These are phyloP conservation scores for Bimastos eiseni DNA, from an alignment of 2,888 invertebrate genomes.

Conservation along the genomic window DNA sequence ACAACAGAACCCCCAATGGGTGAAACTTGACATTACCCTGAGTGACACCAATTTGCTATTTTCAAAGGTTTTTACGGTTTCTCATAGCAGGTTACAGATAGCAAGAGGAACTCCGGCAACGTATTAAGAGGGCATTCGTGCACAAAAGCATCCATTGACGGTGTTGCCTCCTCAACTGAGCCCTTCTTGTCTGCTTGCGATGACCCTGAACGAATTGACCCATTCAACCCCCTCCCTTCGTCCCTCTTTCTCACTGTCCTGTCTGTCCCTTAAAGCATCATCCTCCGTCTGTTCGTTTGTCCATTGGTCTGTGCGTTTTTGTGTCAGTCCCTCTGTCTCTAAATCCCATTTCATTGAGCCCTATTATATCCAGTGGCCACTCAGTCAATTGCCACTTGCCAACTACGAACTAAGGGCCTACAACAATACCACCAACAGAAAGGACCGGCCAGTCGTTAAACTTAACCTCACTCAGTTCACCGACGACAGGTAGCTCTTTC, in stretches of 20 bases:
- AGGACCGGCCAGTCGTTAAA: neutral
- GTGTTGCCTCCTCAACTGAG: neutral
- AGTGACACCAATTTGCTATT: neutral
- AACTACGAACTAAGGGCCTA: neutral
- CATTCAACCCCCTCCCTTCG: neutral
- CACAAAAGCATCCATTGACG: neutral
- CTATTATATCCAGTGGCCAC: neutral
- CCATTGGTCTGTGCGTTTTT: neutral
- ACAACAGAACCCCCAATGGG: neutral
- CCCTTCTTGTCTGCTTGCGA: neutral
- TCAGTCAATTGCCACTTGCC: neutral
- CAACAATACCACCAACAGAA: neutral
- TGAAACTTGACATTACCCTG: neutral
- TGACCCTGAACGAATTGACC: neutral
- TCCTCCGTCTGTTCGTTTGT: neutral
- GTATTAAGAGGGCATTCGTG: neutral
- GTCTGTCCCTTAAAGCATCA: neutral
- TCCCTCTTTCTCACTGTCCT: neutral
- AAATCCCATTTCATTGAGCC: neutral
- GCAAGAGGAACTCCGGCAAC: neutral
- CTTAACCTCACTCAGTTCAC: neutral
- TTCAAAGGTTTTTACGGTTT: neutral
- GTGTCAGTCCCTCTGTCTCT: neutral
- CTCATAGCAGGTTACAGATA: neutral
- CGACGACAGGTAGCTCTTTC: neutral